Percentiles rank a stretch among this genome's conserved stretches.
Evolutionary conservation across 2,888 invertebrate species (phyloP).

Genomic region (Ptilodon capucinus): DNA sequence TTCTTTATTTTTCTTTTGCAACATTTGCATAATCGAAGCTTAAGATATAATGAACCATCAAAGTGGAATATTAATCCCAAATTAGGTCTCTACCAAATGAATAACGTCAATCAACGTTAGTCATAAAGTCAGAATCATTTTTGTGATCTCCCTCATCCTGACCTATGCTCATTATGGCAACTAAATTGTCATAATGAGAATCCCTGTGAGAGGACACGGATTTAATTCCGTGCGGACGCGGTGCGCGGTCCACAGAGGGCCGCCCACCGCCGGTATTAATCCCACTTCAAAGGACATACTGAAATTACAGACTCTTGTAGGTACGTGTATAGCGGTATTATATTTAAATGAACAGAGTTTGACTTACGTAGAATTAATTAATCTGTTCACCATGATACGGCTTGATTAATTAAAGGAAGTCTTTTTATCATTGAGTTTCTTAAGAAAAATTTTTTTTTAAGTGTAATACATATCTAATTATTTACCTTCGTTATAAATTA

Average conservation of each 20-base stretch:
- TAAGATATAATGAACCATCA: neutral
- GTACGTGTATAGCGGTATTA: conserved; percentile 35
- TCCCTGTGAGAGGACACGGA: conserved; percentile 60
- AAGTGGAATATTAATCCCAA: neutral
- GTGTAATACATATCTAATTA: too few species aligned
- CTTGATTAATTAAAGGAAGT: conserved; percentile 13
- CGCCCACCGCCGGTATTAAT: conserved; percentile 59
- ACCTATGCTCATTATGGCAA: conserved; percentile 47
- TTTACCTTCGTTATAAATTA: too few species aligned
- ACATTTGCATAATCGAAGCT: too few species aligned
- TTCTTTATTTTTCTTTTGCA: too few species aligned
- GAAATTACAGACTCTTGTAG: conserved; percentile 57
- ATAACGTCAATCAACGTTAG: neutral
- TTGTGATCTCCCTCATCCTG: conserved; percentile 23
- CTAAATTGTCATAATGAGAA: conserved; percentile 68
- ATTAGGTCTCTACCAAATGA: neutral
- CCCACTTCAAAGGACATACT: conserved; percentile 75
- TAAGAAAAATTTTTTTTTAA: neutral
- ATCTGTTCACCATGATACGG: conserved; percentile 29
- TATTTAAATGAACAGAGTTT: conserved; percentile 49
- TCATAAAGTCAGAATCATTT: conserved; percentile 16
- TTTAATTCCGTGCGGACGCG: conserved; percentile 68
- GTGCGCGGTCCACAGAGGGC: conserved; percentile 44
- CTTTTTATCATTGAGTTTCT: neutral
- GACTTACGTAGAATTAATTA: conserved; percentile 48